Percentiles rank a stretch among this genome's conserved stretches.
Conservation (phyloP, 2,888 invertebrate genomes). For the Brachyptera putata region DNA sequence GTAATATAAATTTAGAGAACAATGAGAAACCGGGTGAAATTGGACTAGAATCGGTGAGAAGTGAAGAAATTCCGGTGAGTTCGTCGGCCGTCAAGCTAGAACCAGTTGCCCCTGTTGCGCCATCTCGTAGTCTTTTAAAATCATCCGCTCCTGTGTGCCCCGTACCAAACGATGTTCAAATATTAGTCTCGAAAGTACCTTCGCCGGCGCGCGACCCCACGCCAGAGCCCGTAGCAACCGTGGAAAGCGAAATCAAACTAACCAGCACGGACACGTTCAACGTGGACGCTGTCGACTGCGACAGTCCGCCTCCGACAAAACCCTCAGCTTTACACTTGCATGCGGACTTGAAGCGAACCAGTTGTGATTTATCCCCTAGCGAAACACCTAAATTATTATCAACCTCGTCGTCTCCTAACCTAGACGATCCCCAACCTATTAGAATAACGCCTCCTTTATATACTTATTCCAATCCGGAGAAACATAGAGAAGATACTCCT, state of each 20-base stretch:
- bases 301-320: background rate
- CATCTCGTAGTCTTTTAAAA: background rate
- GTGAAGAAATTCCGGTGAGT: background rate
- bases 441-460: slow-evolving; percentile 69
- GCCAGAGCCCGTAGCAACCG: background rate
- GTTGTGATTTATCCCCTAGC: background rate
- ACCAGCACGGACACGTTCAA: background rate
- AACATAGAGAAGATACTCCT: slow-evolving; percentile 52
- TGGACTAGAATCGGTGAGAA: background rate
- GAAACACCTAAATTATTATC: slow-evolving; percentile 1
- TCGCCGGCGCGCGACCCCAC: background rate
- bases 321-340: background rate
- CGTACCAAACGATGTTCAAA: background rate
- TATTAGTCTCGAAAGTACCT: background rate
- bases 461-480: slow-evolving; percentile 72
- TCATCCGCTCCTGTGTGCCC: background rate
- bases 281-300: background rate
- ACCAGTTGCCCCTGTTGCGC: background rate
- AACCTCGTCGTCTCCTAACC: slow-evolving; percentile 33
- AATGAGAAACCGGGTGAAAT: background rate
- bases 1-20: background rate
- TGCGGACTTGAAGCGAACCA: background rate
- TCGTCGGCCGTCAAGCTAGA: background rate
- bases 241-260: background rate
- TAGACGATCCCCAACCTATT: slow-evolving; percentile 60